phyloP scores from a whole-genome alignment of 1,140 invertebrate species.

The Chymomyza costata region DNA sequence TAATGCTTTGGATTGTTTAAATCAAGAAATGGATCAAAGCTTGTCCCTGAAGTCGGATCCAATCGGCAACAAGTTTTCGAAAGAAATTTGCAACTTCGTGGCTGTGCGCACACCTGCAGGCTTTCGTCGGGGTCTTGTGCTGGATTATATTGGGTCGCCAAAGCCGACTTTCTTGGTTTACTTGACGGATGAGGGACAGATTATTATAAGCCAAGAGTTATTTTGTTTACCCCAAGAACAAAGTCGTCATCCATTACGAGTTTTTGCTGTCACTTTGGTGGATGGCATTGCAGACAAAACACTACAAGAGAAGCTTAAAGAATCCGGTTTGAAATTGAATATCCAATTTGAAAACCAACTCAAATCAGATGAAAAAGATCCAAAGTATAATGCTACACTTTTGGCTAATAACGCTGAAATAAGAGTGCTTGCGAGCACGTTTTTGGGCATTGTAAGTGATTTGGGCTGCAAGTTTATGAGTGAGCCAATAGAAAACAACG shows the following conservation, averaged over 20 bases:
- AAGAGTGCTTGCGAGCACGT: constrained; percentile 18
- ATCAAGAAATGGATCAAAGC: constrained; percentile 31
- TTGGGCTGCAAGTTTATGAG: constrained; percentile 41
- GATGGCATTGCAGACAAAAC: background rate
- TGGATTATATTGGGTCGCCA: constrained; percentile 27
- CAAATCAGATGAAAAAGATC: too few relatives aligned
- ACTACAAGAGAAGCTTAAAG: background rate
- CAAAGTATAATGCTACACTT: constrained; percentile 4
- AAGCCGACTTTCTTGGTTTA: constrained; percentile 35
- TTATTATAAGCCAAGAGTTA: constrained; percentile 30
- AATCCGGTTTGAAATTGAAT: background rate
- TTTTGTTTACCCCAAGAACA: constrained; percentile 36
- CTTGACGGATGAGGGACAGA: constrained; percentile 47
- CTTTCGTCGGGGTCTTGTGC: constrained; percentile 41
- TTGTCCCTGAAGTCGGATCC: too few relatives aligned
- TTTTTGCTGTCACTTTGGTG: constrained; percentile 26
- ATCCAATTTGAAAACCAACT: constrained; percentile 19
- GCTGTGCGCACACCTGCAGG: constrained; percentile 34
- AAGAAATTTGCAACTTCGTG: constrained; percentile 13
- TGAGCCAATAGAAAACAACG: constrained; percentile 13
- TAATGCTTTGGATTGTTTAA: constrained; percentile 19
- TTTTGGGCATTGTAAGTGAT: constrained; percentile 16
- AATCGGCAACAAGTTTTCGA: too few relatives aligned
- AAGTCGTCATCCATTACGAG: constrained; percentile 16
- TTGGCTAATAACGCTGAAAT: constrained; percentile 9